Evolutionary conservation across 2,888 invertebrate genomes (phyloP).

Genomic region (Argyresthia goedartella): DNA sequence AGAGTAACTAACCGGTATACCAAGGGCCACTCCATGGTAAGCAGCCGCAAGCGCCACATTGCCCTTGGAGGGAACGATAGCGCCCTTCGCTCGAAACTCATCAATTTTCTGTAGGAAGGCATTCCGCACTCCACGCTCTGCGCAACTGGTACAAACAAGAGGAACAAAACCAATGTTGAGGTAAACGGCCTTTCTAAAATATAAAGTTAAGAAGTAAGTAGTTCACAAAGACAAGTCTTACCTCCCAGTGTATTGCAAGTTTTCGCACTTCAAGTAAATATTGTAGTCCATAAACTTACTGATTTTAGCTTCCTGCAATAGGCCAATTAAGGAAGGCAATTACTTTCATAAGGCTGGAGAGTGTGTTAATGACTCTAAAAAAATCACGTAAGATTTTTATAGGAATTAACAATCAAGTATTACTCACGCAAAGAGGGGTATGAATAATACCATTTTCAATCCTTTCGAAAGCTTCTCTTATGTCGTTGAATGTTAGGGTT

Average conservation of each 20-base stretch:
- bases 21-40: conserved; percentile 47
- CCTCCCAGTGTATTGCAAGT: conserved; percentile 88
- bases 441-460: conserved; percentile 56
- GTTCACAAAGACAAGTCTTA: conserved; percentile 24
- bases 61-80: conserved; percentile 53
- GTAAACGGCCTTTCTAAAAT: not conserved
- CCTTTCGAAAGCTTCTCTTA: conserved; percentile 47
- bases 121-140: conserved; percentile 53
- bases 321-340: not conserved
- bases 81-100: conserved; percentile 32
- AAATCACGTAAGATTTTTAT: not conserved
- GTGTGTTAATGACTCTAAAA: not conserved
- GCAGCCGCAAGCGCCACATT: conserved; percentile 55
- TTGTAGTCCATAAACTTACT: conserved; percentile 73
- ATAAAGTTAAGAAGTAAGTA: too few species aligned
- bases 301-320: conserved; percentile 55
- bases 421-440: conserved; percentile 51
- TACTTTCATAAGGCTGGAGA: not conserved
- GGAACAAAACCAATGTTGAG: not conserved
- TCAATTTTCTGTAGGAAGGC: conserved; percentile 33
- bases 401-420: not conserved
- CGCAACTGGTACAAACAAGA: conserved; percentile 27
- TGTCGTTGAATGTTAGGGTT: conserved; percentile 42
- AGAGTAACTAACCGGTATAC: conserved; percentile 38
- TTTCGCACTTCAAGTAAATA: conserved; percentile 88